These are phyloP conservation scores for Onychostoma macrolepis DNA, from an alignment of 2,113 vertebrate genomes.

Conservation along the genomic window DNA sequence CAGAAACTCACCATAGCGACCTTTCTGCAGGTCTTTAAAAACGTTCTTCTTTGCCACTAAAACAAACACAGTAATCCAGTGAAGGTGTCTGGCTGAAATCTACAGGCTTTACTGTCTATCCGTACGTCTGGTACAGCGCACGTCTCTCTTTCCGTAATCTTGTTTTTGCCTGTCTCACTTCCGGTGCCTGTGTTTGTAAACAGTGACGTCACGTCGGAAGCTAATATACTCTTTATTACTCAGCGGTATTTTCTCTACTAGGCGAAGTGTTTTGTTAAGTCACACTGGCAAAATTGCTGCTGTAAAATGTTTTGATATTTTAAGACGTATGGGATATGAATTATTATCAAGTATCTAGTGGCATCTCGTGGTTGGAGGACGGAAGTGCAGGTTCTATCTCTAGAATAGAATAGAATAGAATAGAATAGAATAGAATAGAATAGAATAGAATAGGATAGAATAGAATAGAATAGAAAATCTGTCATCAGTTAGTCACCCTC, in stretches of 20 bases:
- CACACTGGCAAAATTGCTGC: neutral
- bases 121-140: neutral
- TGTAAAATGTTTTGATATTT: neutral
- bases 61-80: neutral
- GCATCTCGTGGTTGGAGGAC: slow-evolving; percentile 33
- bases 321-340: neutral
- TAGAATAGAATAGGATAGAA: neutral
- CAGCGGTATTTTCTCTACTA: neutral
- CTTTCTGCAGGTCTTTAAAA: neutral
- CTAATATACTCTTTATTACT: neutral
- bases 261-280: neutral
- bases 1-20: neutral
- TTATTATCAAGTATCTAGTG: neutral
- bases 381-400: too few species aligned
- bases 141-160: slow-evolving; percentile 30
- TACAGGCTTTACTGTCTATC: neutral
- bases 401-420: neutral
- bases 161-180: slow-evolving; percentile 49
- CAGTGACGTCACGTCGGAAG: slow-evolving; percentile 4
- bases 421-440: neutral
- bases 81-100: neutral
- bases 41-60: neutral
- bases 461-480: neutral
- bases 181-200: slow-evolving; percentile 50
- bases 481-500: neutral